Evolutionary conservation across 2,797 vertebrate genomes (phyloP).

Genomic region (Loriculus beryllinus): DNA sequence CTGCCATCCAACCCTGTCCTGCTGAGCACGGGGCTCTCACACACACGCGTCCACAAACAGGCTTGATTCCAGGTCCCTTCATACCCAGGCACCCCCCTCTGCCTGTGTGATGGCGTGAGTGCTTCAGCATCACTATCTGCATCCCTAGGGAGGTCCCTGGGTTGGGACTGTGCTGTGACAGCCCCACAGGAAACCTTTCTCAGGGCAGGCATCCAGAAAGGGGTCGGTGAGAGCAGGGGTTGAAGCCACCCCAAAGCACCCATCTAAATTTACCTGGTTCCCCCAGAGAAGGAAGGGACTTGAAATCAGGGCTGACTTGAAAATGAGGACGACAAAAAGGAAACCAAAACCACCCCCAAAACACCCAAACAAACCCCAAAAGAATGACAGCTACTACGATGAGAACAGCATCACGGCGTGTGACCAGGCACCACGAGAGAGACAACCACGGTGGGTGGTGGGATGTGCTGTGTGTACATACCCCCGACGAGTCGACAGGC

Average conservation of each 20-base stretch:
- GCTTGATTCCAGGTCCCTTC: constrained; percentile 79
- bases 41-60: constrained; percentile 5
- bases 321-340: constrained; percentile 62
- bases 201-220: not conserved
- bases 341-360: constrained; percentile 71
- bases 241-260: not conserved
- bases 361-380: constrained; percentile 63
- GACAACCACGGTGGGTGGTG: constrained; percentile 48
- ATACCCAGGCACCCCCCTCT: not conserved
- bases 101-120: fast-evolving
- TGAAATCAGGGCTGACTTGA: constrained; percentile 81
- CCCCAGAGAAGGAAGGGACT: constrained; percentile 74
- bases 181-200: not conserved
- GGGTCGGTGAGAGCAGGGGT: fast-evolving
- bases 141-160: not conserved
- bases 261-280: constrained; percentile 2
- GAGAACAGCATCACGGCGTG: constrained; percentile 42
- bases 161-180: not conserved
- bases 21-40: not conserved
- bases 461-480: constrained; percentile 86
- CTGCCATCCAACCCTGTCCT: not conserved
- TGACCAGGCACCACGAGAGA: constrained; percentile 69
- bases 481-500: constrained; percentile 92
- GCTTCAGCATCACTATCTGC: not conserved
- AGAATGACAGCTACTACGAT: constrained; percentile 29